These are phyloP conservation scores for Dendrophyllia cribrosa DNA, from an alignment of 64 coral and sea anemone species.

Conservation along the genomic window DNA sequence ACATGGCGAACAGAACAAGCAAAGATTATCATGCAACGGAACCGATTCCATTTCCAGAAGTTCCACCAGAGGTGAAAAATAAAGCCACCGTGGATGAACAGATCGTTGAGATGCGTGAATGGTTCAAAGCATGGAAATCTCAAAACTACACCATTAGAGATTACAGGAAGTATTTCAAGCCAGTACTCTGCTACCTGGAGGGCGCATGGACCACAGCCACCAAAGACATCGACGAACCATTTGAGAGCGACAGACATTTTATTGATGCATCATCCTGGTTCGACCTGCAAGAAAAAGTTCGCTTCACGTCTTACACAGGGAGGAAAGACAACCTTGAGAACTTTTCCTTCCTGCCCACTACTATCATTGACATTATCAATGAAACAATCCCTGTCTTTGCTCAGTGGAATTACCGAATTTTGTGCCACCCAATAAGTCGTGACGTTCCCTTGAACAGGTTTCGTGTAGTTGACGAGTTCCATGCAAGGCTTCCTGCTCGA, in stretches of 20 bases:
- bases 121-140: constrained; percentile 74
- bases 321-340: constrained; percentile 84
- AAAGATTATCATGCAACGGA: constrained; percentile 56
- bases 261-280: constrained; percentile 78
- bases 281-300: constrained; percentile 85
- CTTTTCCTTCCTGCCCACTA: constrained; percentile 80
- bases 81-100: constrained; percentile 41
- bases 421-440: constrained; percentile 69
- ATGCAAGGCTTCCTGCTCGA: constrained; percentile 9
- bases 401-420: constrained; percentile 85
- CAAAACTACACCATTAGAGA: constrained; percentile 63
- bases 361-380: constrained; percentile 65
- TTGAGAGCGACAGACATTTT: constrained; percentile 85
- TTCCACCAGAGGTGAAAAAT: constrained; percentile 58
- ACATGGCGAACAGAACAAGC: constrained; percentile 37
- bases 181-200: constrained; percentile 79
- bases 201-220: constrained; percentile 69
- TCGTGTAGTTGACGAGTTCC: constrained; percentile 71
- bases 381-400: constrained; percentile 64
- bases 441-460: constrained; percentile 71
- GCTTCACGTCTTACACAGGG: constrained; percentile 82
- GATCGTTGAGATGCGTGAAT: constrained; percentile 67
- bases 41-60: constrained; percentile 75
- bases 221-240: constrained; percentile 74
- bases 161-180: constrained; percentile 81